These are phyloP conservation scores for Heliconius ismenius DNA, from an alignment of 2,888 invertebrate species.

Conservation along the genomic window DNA sequence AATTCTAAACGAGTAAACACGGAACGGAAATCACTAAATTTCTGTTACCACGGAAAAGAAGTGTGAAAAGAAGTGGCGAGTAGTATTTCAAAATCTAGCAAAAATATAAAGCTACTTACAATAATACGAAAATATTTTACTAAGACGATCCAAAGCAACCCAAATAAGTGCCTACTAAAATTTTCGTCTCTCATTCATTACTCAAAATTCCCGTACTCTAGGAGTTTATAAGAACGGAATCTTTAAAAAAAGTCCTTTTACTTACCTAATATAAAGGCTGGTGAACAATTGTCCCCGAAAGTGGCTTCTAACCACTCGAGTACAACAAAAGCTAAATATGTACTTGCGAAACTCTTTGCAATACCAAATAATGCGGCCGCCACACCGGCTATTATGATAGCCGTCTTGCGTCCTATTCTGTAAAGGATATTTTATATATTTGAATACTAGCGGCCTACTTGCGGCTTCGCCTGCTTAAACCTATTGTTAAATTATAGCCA, in stretches of 20 bases:
- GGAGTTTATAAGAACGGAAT: constrained; percentile 7
- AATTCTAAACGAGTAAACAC: no score
- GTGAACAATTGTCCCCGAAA: constrained; percentile 50
- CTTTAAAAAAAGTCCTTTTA: constrained; percentile 18
- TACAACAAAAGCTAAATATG: constrained; percentile 77
- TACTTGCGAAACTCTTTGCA: constrained; percentile 79
- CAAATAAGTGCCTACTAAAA: background rate
- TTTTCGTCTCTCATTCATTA: constrained; percentile 3
- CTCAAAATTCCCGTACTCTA: background rate
- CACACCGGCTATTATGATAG: constrained; percentile 76
- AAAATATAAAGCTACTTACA: background rate
- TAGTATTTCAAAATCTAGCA: no score
- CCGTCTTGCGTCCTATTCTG: constrained; percentile 79
- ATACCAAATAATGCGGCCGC: constrained; percentile 77
- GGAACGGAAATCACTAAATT: no score
- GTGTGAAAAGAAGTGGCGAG: no score
- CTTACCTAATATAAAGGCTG: constrained; percentile 51
- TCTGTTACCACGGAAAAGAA: no score
- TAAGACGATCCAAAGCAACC: background rate
- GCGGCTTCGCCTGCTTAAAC: no score
- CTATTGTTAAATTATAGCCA: background rate
- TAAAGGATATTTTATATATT: constrained; percentile 23
- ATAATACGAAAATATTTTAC: background rate
- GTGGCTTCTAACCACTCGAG: constrained; percentile 81
- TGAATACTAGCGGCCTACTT: background rate